These are phyloP conservation scores for Folsomia manolachei DNA, from an alignment of 2,888 invertebrate species.

Conservation along the genomic window DNA sequence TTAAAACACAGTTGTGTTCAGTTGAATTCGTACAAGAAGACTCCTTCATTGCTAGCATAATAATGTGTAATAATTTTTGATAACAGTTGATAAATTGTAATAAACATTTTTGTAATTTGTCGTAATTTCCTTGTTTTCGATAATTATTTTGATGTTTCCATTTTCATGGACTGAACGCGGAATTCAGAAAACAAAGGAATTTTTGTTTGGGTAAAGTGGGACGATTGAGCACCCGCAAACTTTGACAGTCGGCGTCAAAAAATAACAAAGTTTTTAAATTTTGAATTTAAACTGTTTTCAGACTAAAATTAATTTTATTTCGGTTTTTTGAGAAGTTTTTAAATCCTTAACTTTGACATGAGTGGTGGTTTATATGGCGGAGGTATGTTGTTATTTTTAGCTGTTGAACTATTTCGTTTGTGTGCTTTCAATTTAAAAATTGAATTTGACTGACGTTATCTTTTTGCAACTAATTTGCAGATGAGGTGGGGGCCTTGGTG, in stretches of 20 bases:
- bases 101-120: background rate
- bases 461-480: slow-evolving; percentile 55
- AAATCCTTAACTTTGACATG: slow-evolving; percentile 27
- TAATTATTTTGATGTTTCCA: background rate
- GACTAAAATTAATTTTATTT: no score
- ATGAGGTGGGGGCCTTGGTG: slow-evolving; percentile 97
- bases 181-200: background rate
- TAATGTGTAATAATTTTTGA: background rate
- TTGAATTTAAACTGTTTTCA: background rate
- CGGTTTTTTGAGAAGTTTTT: background rate
- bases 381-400: no score
- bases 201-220: background rate
- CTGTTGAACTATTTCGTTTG: no score
- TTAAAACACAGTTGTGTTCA: background rate
- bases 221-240: background rate
- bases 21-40: background rate
- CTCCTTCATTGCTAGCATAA: background rate
- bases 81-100: background rate
- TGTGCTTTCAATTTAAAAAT: no score
- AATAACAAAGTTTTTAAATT: background rate
- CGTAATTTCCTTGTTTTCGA: no score
- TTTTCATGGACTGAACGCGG: background rate
- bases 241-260: slow-evolving; percentile 10
- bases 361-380: slow-evolving; percentile 48
- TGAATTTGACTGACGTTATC: no score